phyloP scores from a whole-genome alignment of 2,797 vertebrate genomes.

The Pampus argenteus region DNA sequence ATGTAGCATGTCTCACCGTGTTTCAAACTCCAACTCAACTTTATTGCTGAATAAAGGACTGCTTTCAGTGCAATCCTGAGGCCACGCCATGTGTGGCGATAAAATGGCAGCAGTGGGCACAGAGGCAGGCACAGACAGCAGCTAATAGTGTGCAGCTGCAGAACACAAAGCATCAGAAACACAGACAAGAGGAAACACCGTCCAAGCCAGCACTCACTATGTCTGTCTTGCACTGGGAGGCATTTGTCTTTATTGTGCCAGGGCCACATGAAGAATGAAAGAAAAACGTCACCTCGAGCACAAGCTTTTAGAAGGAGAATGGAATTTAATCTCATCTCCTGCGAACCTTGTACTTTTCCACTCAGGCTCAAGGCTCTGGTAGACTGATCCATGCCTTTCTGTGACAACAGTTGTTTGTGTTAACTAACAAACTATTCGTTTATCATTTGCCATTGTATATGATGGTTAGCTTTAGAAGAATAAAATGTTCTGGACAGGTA shows the following conservation, averaged over 20 bases:
- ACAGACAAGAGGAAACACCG: conserved; percentile 43
- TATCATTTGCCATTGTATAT: conserved; percentile 23
- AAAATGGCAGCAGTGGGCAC: conserved; percentile 59
- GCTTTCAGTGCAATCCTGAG: conserved; percentile 53
- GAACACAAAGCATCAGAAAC: conserved; percentile 49
- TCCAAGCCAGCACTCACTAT: conserved; percentile 29
- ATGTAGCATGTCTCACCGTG: conserved; percentile 57
- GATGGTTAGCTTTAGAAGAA: conserved; percentile 25
- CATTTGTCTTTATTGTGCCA: conserved; percentile 51
- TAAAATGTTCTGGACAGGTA: conserved; percentile 13
- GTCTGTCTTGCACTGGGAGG: conserved; percentile 49
- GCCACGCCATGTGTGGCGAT: conserved; percentile 39
- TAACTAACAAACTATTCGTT: conserved; percentile 17
- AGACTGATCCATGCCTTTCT: conserved; percentile 56
- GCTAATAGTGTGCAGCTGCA: conserved; percentile 68
- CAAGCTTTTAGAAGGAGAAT: conserved; percentile 61
- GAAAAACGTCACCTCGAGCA: conserved; percentile 62
- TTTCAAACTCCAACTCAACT: conserved; percentile 50
- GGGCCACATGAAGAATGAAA: conserved; percentile 55
- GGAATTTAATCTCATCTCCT: conserved; percentile 84
- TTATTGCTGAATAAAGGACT: conserved; percentile 51
- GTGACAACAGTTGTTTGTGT: conserved; percentile 54
- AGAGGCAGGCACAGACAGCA: conserved; percentile 53
- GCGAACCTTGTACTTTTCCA: conserved; percentile 82
- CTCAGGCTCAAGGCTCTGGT: conserved; percentile 54